A percentile compares a stretch with the other conserved stretches of the same genome.
phyloP scores from a whole-genome alignment of 1,140 invertebrate genomes.

The Drosophila aff. region DNA sequence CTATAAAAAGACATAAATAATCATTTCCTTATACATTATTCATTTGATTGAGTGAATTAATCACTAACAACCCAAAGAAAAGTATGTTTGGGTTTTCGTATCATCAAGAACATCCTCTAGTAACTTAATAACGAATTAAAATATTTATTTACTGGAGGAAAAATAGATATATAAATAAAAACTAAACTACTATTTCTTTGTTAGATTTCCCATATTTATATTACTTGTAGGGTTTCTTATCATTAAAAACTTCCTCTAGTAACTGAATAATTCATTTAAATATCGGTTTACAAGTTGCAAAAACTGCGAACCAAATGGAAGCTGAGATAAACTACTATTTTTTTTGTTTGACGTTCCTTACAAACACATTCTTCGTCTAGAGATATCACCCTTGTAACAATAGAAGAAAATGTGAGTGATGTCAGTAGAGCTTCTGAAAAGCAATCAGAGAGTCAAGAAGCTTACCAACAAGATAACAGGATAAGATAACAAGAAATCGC shows the following conservation, averaged over 20 bases:
- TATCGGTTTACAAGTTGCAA: neutral
- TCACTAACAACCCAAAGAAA: neutral
- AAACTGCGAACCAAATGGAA: neutral
- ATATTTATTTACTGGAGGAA: neutral
- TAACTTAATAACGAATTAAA: neutral
- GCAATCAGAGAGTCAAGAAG: constrained; percentile 13
- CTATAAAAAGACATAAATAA: neutral
- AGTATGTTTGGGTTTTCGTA: neutral
- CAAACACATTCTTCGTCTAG: neutral
- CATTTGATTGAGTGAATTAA: neutral
- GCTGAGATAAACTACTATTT: neutral
- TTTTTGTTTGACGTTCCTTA: neutral
- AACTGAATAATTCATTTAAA: neutral
- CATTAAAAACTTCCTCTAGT: neutral
- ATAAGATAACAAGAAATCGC: constrained; percentile 23
- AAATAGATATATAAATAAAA: neutral
- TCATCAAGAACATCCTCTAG: neutral
- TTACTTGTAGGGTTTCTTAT: neutral
- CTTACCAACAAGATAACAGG: constrained; percentile 17
- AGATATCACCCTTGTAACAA: neutral
- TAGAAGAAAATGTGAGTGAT: neutral
- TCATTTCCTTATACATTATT: neutral
- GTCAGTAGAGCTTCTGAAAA: neutral
- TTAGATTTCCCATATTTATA: neutral
- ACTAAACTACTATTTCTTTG: neutral